A percentile compares a stretch with the other conserved stretches of the same genome.
Evolutionary conservation across 2,113 vertebrate species (phyloP).

Genomic region (Hymenochirus boettgeri): DNA sequence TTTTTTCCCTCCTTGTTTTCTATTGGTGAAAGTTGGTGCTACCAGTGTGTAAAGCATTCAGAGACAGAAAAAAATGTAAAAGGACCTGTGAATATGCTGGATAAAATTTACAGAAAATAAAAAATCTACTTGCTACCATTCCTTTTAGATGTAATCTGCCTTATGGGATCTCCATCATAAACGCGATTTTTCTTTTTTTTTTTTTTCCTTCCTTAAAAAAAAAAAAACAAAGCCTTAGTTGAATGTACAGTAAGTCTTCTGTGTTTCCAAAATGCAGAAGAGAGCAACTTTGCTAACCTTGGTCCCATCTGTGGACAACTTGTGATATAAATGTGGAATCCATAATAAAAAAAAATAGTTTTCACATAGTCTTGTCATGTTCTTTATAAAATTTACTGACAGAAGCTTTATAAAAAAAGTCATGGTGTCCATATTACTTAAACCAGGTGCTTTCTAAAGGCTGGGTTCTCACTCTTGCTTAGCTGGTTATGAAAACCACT

Average conservation of each 20-base stretch:
- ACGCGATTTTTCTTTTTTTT: slow-evolving; percentile 60
- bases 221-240: slow-evolving; percentile 84
- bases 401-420: too few relatives aligned
- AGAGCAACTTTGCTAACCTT: slow-evolving; percentile 85
- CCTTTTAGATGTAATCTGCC: slow-evolving; percentile 89
- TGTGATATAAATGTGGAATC: slow-evolving; percentile 93
- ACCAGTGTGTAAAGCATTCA: slow-evolving; percentile 71
- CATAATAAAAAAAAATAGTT: slow-evolving; percentile 63
- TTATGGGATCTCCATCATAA: slow-evolving; percentile 78
- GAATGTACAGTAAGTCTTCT: slow-evolving; percentile 90
- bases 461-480: too few relatives aligned
- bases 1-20: slow-evolving; percentile 47
- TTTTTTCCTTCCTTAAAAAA: slow-evolving; percentile 5
- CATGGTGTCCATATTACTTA: too few relatives aligned
- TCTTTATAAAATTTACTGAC: slow-evolving; percentile 22
- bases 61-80: slow-evolving; percentile 50
- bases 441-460: too few relatives aligned
- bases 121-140: slow-evolving; percentile 83
- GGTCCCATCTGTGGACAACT: slow-evolving; percentile 85
- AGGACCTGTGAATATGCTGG: slow-evolving; percentile 75
- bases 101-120: slow-evolving; percentile 44
- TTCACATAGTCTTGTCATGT: slow-evolving; percentile 58
- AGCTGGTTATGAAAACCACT: too few relatives aligned
- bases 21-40: slow-evolving; percentile 65
- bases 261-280: slow-evolving; percentile 75